These are phyloP conservation scores for Magallana gigas DNA, from an alignment of 1,140 invertebrate genomes.

Conservation along the genomic window DNA sequence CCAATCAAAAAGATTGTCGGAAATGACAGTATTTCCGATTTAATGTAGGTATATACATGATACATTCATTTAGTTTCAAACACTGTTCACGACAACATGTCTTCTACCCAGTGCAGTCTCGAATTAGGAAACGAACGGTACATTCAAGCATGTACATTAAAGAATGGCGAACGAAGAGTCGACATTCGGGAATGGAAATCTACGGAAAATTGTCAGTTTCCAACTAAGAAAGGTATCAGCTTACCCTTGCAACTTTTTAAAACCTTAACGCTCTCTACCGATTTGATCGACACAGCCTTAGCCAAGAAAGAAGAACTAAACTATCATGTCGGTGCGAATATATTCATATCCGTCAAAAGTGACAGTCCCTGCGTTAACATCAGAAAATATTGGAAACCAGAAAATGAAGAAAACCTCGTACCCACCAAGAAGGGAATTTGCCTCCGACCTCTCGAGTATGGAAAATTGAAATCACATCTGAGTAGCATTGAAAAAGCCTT, in stretches of 20 bases:
- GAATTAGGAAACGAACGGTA: too few species aligned
- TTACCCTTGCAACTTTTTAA: not conserved
- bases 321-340: slow-evolving; percentile 11
- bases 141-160: too few species aligned
- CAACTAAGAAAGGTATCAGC: slow-evolving; percentile 2
- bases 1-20: too few species aligned
- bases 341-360: not conserved
- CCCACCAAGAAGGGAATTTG: not conserved
- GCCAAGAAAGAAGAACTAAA: not conserved
- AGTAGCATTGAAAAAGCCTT: too few species aligned
- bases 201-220: not conserved
- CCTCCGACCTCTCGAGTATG: not conserved
- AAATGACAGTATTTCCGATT: too few species aligned
- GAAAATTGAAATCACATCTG: too few species aligned
- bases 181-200: not conserved
- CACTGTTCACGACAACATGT: too few species aligned
- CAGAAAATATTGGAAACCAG: not conserved
- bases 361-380: slow-evolving; percentile 24
- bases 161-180: not conserved
- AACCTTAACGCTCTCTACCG: not conserved
- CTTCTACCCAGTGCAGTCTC: too few species aligned
- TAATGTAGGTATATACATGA: too few species aligned
- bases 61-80: too few species aligned
- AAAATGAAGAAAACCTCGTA: not conserved
- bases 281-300: not conserved